Base-by-base conservation (phyloP, 2,113 vertebrate genomes). In the Oncorhynchus mykiss region DNA sequence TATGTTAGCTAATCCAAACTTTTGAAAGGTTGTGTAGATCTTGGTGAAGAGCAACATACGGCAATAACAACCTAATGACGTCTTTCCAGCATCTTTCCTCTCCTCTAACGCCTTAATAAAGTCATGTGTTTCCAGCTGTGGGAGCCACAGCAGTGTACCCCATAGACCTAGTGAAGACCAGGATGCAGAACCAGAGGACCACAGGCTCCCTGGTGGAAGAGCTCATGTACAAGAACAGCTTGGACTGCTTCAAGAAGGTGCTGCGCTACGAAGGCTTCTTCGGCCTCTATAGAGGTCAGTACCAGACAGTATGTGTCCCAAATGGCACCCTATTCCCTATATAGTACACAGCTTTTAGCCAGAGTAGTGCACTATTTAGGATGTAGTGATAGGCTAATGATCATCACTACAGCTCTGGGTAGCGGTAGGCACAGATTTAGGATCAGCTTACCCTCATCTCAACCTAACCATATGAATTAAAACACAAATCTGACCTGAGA, bases 201-300 rank as follows among this genome's bases (percentile, higher is more conserved):
- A 94, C 93, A 1, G 94, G 95, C 24, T 95, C 95, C 25, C 94
- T 97, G 74, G 92, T 96, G 78, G 96, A 92, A 78, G 95, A 96
- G 80, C 92, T 97, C 65, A 96, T 97, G 95, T 97, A 97, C 83
- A 96, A 96, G 92, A 97, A 93, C 90, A 96, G 94, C 86, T 93
- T 96, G 20, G 95, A 96, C 85, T 96, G 94, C 80, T 96, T 97
- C 87, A 96, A 93, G 90, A 97, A 96, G 87, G 95, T 97, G 60
- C 87, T 96, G 4, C 94, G 95, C 77, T 95, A 95, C 2, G 95
- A 97, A 88, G 94, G 95, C 65, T 91, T 96, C 87, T 95, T 96
- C 77, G 95, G 96, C 76, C 94, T 97, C 20, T 96, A 96, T 57
- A 87, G 95, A 95, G 96, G 96, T 97, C 79, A 91, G 96, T 93